Evolutionary conservation across 2,888 invertebrate species (phyloP).

Genomic region (Cacoxenus indagator): DNA sequence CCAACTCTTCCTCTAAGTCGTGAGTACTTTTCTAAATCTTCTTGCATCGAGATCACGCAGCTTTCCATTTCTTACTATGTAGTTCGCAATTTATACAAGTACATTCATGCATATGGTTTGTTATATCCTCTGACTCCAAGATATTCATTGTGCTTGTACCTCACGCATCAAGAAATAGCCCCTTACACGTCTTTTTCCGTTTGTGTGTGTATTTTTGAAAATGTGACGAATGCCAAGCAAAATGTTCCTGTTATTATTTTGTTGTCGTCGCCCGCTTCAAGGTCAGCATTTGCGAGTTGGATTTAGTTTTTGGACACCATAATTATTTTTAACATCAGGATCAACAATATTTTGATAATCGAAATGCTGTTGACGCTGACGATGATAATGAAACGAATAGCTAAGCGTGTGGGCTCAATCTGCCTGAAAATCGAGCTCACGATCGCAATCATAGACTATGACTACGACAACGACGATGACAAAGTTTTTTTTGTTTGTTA

Average conservation of each 20-base stretch:
- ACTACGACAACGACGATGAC: no score
- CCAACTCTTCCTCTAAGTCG: no score
- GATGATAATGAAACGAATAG: neutral
- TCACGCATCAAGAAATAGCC: no score
- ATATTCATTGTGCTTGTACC: no score
- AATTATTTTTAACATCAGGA: slow-evolving; percentile 36
- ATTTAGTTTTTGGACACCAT: slow-evolving; percentile 57
- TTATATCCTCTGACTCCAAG: no score
- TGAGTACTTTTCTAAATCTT: no score
- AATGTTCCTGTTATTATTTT: slow-evolving; percentile 24
- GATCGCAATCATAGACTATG: neutral
- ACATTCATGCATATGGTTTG: no score
- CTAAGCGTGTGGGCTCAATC: neutral
- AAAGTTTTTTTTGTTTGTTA: no score
- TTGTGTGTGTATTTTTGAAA: neutral
- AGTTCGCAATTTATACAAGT: no score
- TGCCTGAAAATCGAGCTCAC: slow-evolving; percentile 7
- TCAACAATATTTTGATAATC: neutral
- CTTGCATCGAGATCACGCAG: no score
- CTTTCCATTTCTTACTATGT: no score
- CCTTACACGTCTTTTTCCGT: no score
- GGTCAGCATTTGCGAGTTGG: slow-evolving; percentile 53
- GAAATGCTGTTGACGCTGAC: slow-evolving; percentile 4
- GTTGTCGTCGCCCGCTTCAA: slow-evolving; percentile 34
- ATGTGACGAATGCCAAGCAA: neutral